phyloP scores from a whole-genome alignment of 2,113 vertebrate species.

The Hirundichthys speculiger region DNA sequence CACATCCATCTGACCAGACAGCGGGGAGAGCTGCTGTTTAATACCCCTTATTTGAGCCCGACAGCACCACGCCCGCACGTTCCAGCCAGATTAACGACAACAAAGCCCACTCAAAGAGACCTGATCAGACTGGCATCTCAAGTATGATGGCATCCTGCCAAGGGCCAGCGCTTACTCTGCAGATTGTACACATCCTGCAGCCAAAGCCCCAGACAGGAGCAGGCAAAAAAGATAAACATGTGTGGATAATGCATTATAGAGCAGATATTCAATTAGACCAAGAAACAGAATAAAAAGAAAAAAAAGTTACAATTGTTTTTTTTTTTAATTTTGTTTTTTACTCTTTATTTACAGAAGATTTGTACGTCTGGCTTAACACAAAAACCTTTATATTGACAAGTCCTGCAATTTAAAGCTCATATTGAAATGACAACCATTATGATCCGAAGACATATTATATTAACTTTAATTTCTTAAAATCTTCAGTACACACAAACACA shows the following conservation, averaged over 20 bases:
- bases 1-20: conserved; percentile 31
- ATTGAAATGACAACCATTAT: conserved; percentile 82
- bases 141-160: conserved; percentile 54
- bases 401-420: conserved; percentile 85
- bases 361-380: conserved; percentile 81
- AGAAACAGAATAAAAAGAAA: conserved; percentile 5
- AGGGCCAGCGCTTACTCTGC: conserved; percentile 63
- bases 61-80: conserved; percentile 50
- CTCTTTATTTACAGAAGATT: conserved; percentile 86
- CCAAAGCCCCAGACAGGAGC: conserved; percentile 45
- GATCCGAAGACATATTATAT: conserved; percentile 82
- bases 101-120: conserved; percentile 61
- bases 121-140: conserved; percentile 71
- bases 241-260: conserved; percentile 3
- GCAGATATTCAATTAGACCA: conserved; percentile 3
- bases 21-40: conserved; percentile 64
- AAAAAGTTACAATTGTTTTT: neutral
- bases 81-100: conserved; percentile 74
- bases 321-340: conserved; percentile 45
- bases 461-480: conserved; percentile 79
- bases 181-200: conserved; percentile 64
- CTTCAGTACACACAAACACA: conserved; percentile 72
- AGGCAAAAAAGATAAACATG: conserved; percentile 25
- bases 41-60: conserved; percentile 67
- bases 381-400: conserved; percentile 80